These are phyloP conservation scores for Thereuonema tuberculata DNA, from an alignment of 1,140 invertebrate genomes.

Conservation along the genomic window DNA sequence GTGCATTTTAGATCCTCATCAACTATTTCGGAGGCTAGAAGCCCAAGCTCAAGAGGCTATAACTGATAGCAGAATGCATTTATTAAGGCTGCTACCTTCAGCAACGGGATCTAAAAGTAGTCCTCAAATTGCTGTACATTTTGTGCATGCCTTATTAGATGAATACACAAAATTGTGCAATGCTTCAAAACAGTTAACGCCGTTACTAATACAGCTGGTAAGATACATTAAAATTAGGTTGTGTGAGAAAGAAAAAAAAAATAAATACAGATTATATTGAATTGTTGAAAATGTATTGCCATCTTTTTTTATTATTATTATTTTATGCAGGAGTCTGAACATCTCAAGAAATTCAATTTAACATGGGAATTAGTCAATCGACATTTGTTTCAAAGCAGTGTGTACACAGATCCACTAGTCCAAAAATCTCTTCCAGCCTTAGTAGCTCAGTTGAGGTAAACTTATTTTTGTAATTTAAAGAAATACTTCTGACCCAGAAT, in stretches of 20 bases:
- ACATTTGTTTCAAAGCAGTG: slow-evolving; percentile 45
- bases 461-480: not conserved
- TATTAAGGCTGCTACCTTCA: slow-evolving; percentile 35
- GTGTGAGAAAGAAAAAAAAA: not conserved
- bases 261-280: too few species aligned
- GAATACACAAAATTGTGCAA: slow-evolving; percentile 44
- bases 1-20: slow-evolving; percentile 43
- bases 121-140: slow-evolving; percentile 33
- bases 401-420: slow-evolving; percentile 45
- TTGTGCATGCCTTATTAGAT: slow-evolving; percentile 39
- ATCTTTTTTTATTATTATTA: not conserved
- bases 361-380: slow-evolving; percentile 49
- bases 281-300: too few species aligned
- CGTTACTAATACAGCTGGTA: slow-evolving; percentile 40
- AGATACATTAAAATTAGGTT: slow-evolving; percentile 8
- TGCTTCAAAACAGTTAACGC: slow-evolving; percentile 39
- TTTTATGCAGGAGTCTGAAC: slow-evolving; percentile 32
- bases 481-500: not conserved
- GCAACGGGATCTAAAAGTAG: slow-evolving; percentile 32
- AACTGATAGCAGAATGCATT: slow-evolving; percentile 44
- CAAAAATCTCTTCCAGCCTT: slow-evolving; percentile 41
- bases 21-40: slow-evolving; percentile 44
- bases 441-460: slow-evolving; percentile 38
- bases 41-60: slow-evolving; percentile 47
- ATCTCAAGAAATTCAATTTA: slow-evolving; percentile 42